A percentile compares a stretch with the other conserved stretches of the same genome.
Evolutionary conservation across 2,888 invertebrate genomes (phyloP).

Genomic region (Caenorhabditis zanzibari): DNA sequence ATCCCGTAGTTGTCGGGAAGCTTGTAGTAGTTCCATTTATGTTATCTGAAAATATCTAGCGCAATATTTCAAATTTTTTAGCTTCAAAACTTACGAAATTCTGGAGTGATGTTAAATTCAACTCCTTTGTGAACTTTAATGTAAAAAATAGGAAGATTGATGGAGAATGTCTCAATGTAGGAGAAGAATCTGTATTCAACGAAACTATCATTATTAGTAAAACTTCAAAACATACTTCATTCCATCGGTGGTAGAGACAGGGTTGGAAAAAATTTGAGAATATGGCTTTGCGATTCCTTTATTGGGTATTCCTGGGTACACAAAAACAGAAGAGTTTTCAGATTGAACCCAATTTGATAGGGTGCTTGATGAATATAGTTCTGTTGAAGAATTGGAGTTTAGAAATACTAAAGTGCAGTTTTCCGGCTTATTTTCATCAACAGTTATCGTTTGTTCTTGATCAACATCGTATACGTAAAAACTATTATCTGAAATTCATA

Average conservation of each 20-base stretch:
- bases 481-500: constrained; percentile 26
- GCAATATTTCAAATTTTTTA: not conserved
- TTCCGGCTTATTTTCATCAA: constrained; percentile 21
- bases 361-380: not conserved
- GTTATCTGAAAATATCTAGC: not conserved
- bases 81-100: constrained; percentile 14
- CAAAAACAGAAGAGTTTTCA: constrained; percentile 23
- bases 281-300: constrained; percentile 2
- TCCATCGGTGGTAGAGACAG: constrained; percentile 10
- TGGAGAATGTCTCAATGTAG: constrained; percentile 23
- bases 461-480: constrained; percentile 44
- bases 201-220: too few relatives aligned
- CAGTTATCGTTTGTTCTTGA: constrained; percentile 5
- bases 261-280: constrained; percentile 47
- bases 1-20: constrained; percentile 27
- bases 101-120: constrained; percentile 23
- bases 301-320: constrained; percentile 36
- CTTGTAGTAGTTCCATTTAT: not conserved
- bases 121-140: constrained; percentile 28
- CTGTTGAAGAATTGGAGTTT: constrained; percentile 31
- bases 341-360: constrained; percentile 33
- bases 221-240: constrained; percentile 10
- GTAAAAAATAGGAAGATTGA: constrained; percentile 35
- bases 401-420: constrained; percentile 45
- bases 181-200: constrained; percentile 15